Conservation (phyloP, 2,888 invertebrate genomes). For the Eulithis prunata region DNA sequence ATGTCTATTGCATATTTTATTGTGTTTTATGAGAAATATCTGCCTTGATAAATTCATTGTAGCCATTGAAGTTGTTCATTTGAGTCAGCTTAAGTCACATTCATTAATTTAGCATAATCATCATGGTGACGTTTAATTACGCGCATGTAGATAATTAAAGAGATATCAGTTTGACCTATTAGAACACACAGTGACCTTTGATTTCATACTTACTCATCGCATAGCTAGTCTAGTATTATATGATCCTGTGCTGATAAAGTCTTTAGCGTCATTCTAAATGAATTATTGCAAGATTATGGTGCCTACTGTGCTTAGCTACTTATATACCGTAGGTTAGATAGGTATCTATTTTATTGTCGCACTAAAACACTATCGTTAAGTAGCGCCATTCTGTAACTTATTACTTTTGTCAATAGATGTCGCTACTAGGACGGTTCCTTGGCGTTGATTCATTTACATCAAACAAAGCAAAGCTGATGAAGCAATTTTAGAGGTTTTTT, state of each 20-base stretch:
- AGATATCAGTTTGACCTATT: background rate
- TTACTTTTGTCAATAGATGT: conserved; percentile 43
- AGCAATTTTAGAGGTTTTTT: conserved; percentile 22
- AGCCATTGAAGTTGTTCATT: background rate
- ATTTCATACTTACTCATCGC: too few relatives aligned
- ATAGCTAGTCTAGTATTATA: too few relatives aligned
- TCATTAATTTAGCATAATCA: background rate
- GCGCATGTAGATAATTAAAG: background rate
- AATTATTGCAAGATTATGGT: too few relatives aligned
- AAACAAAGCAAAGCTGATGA: conserved; percentile 30
- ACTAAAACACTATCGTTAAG: background rate
- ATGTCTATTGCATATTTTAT: too few relatives aligned
- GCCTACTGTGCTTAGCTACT: too few relatives aligned
- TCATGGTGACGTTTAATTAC: background rate
- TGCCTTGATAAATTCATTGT: too few relatives aligned
- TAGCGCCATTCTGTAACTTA: conserved; percentile 20
- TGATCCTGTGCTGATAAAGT: too few relatives aligned
- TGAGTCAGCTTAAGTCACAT: background rate
- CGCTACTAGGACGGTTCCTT: conserved; percentile 20
- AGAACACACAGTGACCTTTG: too few relatives aligned
- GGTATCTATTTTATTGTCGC: too few relatives aligned
- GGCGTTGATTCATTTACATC: conserved; percentile 18
- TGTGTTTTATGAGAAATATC: too few relatives aligned
- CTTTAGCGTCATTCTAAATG: too few relatives aligned
- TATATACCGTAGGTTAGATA: too few relatives aligned